Conservation (phyloP, 2,888 invertebrate species). For the Dasypogon diadema region DNA sequence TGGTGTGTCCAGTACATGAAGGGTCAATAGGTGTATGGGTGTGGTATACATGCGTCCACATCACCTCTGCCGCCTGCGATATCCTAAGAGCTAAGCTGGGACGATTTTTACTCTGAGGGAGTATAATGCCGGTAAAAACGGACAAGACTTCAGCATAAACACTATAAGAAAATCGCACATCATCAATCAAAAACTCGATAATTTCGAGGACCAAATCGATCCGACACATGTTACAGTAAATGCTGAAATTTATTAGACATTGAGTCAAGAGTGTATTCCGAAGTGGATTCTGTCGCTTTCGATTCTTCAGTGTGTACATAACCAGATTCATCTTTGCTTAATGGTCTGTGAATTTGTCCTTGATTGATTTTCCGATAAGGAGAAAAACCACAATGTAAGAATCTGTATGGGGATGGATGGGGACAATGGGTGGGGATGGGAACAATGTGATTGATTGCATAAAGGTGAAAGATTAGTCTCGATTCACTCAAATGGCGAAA, state of each 20-base stretch:
- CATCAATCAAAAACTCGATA: conserved; percentile 45
- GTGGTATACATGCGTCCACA: not conserved
- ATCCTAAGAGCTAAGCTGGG: not conserved
- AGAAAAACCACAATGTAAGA: not conserved
- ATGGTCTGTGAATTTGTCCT: conserved; percentile 45
- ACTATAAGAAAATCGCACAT: conserved; percentile 14
- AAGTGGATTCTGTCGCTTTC: conserved; percentile 25
- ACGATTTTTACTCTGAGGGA: conserved; percentile 3
- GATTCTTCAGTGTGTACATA: conserved; percentile 22
- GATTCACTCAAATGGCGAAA: not conserved
- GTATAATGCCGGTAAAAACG: conserved; percentile 28
- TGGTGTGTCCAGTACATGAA: not conserved
- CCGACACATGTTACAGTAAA: conserved; percentile 45
- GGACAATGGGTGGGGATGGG: not conserved
- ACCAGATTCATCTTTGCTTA: conserved; percentile 28
- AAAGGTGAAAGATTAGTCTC: not conserved
- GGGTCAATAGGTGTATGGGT: not conserved
- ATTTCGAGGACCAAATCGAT: conserved; percentile 41
- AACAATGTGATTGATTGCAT: not conserved
- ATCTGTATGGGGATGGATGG: not conserved
- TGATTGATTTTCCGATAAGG: conserved; percentile 38
- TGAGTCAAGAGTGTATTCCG: conserved; percentile 17
- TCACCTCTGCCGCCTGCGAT: not conserved
- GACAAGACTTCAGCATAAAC: conserved; percentile 10
- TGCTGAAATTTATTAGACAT: conserved; percentile 45